Evolutionary conservation across 1,140 invertebrate genomes (phyloP).

Genomic region (Neelides sp.): DNA sequence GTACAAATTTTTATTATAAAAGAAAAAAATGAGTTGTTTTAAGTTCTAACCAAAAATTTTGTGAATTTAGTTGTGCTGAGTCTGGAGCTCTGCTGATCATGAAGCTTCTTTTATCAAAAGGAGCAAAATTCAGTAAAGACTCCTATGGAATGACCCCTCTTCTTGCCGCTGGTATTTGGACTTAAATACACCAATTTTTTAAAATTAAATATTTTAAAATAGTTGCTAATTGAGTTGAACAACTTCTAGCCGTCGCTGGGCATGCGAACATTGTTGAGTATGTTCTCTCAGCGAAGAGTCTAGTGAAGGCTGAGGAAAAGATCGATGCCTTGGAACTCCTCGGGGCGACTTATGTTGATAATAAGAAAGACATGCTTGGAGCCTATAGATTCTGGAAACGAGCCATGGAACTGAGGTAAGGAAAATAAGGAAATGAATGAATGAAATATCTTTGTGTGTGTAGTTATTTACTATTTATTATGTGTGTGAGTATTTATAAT

Average conservation of each 20-base stretch:
- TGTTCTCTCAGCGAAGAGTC: slow-evolving; percentile 53
- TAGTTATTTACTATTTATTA: slow-evolving; percentile 8
- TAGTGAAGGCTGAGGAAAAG: slow-evolving; percentile 61
- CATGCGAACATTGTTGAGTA: slow-evolving; percentile 87
- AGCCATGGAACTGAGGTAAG: slow-evolving; percentile 68
- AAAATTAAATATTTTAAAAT: not conserved
- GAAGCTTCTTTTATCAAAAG: slow-evolving; percentile 72
- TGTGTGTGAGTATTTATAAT: not conserved
- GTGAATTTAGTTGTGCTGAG: slow-evolving; percentile 48
- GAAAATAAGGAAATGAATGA: not conserved
- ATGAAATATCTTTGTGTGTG: not conserved
- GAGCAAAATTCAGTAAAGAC: slow-evolving; percentile 84
- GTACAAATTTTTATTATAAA: too few species aligned
- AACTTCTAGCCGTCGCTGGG: slow-evolving; percentile 49
- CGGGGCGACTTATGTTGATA: slow-evolving; percentile 94
- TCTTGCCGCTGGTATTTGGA: slow-evolving; percentile 55
- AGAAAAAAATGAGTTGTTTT: not conserved
- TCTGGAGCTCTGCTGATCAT: slow-evolving; percentile 84
- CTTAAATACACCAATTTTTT: not conserved
- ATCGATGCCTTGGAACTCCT: slow-evolving; percentile 84
- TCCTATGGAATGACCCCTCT: slow-evolving; percentile 91
- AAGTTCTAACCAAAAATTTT: not conserved
- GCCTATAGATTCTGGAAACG: slow-evolving; percentile 76
- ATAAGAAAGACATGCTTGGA: slow-evolving; percentile 81
- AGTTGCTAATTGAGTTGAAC: slow-evolving; percentile 31